These are phyloP conservation scores for Torymus aiolomorphi DNA, from an alignment of 2,888 invertebrate genomes.

Conservation along the genomic window DNA sequence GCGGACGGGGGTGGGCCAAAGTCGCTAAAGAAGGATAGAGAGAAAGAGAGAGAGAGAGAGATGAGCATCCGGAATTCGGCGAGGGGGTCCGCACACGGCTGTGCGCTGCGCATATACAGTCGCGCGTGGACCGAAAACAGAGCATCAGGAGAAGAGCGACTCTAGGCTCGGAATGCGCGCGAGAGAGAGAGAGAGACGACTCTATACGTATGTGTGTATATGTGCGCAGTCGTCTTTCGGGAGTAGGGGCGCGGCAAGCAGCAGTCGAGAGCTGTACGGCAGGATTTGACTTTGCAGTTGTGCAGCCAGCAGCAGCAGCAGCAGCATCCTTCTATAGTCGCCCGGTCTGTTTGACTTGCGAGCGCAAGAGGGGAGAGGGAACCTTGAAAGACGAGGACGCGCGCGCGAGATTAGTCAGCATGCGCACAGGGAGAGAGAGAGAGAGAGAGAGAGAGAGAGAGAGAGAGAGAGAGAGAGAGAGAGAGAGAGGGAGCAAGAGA, in stretches of 20 bases:
- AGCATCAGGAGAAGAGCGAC: conserved; percentile 57
- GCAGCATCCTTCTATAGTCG: conserved; percentile 53
- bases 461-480: conserved; percentile 24
- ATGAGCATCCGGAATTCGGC: conserved; percentile 55
- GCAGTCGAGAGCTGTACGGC: conserved; percentile 29
- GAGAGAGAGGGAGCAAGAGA: too few species aligned
- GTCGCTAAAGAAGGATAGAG: neutral
- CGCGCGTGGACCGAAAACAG: conserved; percentile 58
- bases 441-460: conserved; percentile 36
- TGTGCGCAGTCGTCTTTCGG: conserved; percentile 17
- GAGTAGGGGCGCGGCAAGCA: conserved; percentile 17
- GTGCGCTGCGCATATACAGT: conserved; percentile 12
- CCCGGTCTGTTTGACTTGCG: conserved; percentile 64
- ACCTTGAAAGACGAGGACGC: conserved; percentile 58
- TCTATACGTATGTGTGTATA: conserved; percentile 37
- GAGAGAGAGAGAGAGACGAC: too few species aligned
- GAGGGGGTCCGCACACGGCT: conserved; percentile 24
- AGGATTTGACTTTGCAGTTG: conserved; percentile 71
- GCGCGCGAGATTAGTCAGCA: conserved; percentile 59
- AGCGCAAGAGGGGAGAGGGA: conserved; percentile 22
- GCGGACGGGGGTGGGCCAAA: conserved; percentile 47
- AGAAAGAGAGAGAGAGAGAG: conserved; percentile 30
- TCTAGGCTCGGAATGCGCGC: conserved; percentile 66
- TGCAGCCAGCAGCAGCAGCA: conserved; percentile 60
- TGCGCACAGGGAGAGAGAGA: conserved; percentile 41